A percentile compares a stretch with the other conserved stretches of the same genome.
phyloP scores from a whole-genome alignment of 2,797 vertebrate species.

The Danio aesculapii region DNA sequence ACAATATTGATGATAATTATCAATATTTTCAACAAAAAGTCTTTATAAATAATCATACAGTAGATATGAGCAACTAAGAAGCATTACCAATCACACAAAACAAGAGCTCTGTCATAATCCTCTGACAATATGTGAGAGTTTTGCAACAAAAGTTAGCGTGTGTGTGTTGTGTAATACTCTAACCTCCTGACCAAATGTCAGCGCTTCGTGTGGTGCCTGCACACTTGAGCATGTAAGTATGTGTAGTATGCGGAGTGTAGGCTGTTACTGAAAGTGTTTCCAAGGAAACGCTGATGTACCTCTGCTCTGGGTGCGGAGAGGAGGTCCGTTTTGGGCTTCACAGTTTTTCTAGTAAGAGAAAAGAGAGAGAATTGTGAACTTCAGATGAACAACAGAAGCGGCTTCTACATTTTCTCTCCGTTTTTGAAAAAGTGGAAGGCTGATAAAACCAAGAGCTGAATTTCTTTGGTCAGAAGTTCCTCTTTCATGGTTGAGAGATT shows the following conservation, averaged over 20 bases:
- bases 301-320: slow-evolving; percentile 83
- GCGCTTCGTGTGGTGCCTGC: slow-evolving; percentile 41
- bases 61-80: background rate
- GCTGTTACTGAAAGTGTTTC: slow-evolving; percentile 64
- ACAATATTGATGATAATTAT: background rate
- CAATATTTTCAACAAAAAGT: background rate
- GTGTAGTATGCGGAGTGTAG: slow-evolving; percentile 50
- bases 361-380: slow-evolving; percentile 29
- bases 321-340: slow-evolving; percentile 77
- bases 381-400: slow-evolving; percentile 1
- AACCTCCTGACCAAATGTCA: slow-evolving; percentile 43
- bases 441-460: slow-evolving; percentile 39
- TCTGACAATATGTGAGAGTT: slow-evolving; percentile 31
- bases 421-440: slow-evolving; percentile 34
- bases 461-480: slow-evolving; percentile 59
- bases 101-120: slow-evolving; percentile 40
- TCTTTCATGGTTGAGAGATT: background rate
- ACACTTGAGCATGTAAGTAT: slow-evolving; percentile 38
- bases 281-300: slow-evolving; percentile 72
- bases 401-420: background rate
- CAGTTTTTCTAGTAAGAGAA: slow-evolving; percentile 71
- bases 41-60: too few relatives aligned
- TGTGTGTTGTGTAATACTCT: slow-evolving; percentile 29
- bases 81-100: background rate
- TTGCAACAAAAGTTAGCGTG: slow-evolving; percentile 19